A percentile compares a stretch with the other conserved stretches of the same genome.
Conservation (phyloP, 2,113 vertebrate genomes). For the Cyrtonyx montezumae region DNA sequence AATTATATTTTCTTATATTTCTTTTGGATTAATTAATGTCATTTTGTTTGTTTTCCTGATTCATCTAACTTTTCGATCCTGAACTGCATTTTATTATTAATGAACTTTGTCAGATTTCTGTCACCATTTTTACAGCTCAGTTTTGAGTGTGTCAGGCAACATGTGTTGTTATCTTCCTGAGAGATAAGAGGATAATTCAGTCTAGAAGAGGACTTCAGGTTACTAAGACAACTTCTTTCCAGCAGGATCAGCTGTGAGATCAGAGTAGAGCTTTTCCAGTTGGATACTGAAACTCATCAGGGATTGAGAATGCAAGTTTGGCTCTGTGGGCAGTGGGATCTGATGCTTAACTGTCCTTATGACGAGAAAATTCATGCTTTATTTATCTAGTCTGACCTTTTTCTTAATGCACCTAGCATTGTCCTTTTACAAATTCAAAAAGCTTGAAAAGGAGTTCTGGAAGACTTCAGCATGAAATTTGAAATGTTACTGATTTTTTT, state of each 20-base stretch:
- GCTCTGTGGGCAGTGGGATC: neutral
- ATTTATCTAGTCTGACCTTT: neutral
- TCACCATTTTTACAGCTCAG: neutral
- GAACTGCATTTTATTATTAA: neutral
- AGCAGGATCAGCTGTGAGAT: neutral
- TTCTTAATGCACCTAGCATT: neutral
- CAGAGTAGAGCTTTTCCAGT: neutral
- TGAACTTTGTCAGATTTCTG: neutral
- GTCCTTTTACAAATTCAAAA: neutral
- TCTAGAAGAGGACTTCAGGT: neutral
- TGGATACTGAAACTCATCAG: fast-evolving
- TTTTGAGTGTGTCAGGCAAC: neutral
- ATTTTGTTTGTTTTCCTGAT: neutral
- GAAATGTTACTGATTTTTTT: too few relatives aligned
- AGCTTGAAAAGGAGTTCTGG: neutral
- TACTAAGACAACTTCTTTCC: neutral
- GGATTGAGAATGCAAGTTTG: fast-evolving
- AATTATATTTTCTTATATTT: neutral
- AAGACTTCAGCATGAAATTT: neutral
- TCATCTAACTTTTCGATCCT: neutral
- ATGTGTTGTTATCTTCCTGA: neutral
- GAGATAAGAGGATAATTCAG: neutral
- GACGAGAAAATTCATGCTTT: neutral
- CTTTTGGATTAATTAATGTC: neutral
- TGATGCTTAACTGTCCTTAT: neutral